phyloP scores from a whole-genome alignment of 2,797 vertebrate genomes.

The Ficedula albicollis region DNA sequence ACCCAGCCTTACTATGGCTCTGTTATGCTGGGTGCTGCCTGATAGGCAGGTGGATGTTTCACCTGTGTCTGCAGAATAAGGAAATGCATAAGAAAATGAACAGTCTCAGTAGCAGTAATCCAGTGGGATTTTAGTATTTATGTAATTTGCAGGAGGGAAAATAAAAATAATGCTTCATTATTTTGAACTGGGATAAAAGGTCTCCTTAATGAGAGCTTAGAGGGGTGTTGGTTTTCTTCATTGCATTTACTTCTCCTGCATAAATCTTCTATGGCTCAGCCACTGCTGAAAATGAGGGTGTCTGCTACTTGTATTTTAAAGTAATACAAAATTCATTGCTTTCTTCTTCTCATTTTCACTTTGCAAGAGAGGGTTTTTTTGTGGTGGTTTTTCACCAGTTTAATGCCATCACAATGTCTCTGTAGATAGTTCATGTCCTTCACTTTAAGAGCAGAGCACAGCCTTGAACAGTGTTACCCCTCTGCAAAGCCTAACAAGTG shows the following conservation, averaged over 20 bases:
- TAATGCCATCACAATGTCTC: background rate
- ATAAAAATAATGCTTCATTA: background rate
- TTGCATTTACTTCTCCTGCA: background rate
- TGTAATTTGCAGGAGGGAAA: background rate
- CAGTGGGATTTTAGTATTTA: background rate
- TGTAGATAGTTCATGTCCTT: background rate
- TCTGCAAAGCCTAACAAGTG: background rate
- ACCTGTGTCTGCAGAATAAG: background rate
- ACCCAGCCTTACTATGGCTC: rapidly evolving
- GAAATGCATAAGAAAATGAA: background rate
- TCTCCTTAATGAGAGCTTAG: background rate
- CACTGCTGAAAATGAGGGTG: background rate
- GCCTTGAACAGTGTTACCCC: background rate
- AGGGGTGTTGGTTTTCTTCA: background rate
- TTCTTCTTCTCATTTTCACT: background rate
- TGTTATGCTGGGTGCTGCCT: background rate
- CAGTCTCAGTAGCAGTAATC: background rate
- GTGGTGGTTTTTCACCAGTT: background rate
- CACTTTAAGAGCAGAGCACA: background rate
- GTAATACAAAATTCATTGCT: background rate
- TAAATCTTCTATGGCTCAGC: background rate
- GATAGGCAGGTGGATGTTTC: background rate
- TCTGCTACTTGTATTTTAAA: background rate
- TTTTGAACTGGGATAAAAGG: background rate
- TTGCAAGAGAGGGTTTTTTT: rapidly evolving